Conservation (phyloP, 1,140 invertebrate species). For the Drosophila teissieri region DNA sequence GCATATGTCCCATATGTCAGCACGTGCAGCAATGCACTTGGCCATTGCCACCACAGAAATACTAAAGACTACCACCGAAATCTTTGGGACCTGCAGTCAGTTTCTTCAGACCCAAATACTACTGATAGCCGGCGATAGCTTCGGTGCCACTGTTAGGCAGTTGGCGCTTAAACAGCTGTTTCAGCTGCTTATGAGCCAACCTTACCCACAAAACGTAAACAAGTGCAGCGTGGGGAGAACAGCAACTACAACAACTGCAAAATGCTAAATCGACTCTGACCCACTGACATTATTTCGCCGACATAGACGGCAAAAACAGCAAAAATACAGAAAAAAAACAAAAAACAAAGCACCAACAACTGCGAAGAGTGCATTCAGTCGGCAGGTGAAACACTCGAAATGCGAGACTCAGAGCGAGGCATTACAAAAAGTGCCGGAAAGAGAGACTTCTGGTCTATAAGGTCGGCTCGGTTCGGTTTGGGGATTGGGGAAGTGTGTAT, state of each 20-base stretch:
- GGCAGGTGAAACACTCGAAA: conserved; percentile 56
- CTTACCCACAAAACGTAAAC: conserved; percentile 29
- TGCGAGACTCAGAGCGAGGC: conserved; percentile 25
- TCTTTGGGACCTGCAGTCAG: conserved; percentile 20
- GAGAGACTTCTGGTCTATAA: conserved; percentile 45
- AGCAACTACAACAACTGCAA: conserved; percentile 32
- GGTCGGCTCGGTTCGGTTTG: neutral
- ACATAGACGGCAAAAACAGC: conserved; percentile 26
- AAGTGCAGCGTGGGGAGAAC: conserved; percentile 19
- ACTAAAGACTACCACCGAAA: neutral
- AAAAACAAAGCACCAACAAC: conserved; percentile 23
- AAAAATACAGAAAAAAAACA: neutral
- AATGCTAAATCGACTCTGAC: conserved; percentile 81
- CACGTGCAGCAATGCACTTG: conserved; percentile 52
- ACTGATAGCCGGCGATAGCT: conserved; percentile 16
- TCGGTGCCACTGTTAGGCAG: conserved; percentile 1
- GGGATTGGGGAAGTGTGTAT: neutral
- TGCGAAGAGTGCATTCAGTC: conserved; percentile 61
- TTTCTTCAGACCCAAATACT: too few species aligned
- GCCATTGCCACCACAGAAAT: conserved; percentile 10
- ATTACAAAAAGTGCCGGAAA: conserved; percentile 56
- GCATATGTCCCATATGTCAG: conserved; percentile 23
- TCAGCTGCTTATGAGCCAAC: conserved; percentile 47
- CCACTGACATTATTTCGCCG: conserved; percentile 76
- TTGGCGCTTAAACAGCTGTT: conserved; percentile 63